A percentile compares a stretch with the other conserved stretches of the same genome.
Evolutionary conservation across 2,797 vertebrate species (phyloP).

Genomic region (Carcharodon carcharias): DNA sequence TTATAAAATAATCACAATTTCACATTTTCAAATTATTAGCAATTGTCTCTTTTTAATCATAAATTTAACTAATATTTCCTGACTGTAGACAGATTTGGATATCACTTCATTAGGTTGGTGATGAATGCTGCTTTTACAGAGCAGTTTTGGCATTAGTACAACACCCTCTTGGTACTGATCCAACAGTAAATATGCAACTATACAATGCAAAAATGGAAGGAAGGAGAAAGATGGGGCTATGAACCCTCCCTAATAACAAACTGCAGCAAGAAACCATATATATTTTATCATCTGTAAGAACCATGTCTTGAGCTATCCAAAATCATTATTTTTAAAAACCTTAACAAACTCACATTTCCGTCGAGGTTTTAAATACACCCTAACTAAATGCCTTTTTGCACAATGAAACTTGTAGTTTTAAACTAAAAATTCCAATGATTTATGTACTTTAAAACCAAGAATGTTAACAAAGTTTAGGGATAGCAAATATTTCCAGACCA

Average conservation of each 20-base stretch:
- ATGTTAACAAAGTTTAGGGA: neutral
- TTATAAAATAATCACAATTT: neutral
- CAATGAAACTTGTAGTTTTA: too few species aligned
- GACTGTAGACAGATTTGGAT: neutral
- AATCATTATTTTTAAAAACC: neutral
- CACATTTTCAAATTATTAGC: conserved; percentile 20
- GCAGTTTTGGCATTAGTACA: neutral
- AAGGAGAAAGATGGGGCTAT: neutral
- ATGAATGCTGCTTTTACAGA: neutral
- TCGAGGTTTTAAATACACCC: neutral
- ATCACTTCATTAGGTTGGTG: neutral
- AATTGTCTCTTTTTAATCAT: conserved; percentile 3
- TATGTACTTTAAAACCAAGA: neutral
- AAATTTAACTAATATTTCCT: neutral
- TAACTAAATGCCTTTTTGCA: neutral
- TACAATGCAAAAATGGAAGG: neutral
- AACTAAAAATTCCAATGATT: neutral
- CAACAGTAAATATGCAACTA: neutral
- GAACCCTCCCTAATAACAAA: too few species aligned
- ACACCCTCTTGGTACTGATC: neutral
- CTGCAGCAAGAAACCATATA: neutral
- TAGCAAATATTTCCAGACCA: neutral
- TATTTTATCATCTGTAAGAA: neutral
- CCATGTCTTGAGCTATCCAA: neutral
- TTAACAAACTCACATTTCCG: neutral